phyloP scores from a whole-genome alignment of 2,888 invertebrate species.

The Opisthograptis luteolata region DNA sequence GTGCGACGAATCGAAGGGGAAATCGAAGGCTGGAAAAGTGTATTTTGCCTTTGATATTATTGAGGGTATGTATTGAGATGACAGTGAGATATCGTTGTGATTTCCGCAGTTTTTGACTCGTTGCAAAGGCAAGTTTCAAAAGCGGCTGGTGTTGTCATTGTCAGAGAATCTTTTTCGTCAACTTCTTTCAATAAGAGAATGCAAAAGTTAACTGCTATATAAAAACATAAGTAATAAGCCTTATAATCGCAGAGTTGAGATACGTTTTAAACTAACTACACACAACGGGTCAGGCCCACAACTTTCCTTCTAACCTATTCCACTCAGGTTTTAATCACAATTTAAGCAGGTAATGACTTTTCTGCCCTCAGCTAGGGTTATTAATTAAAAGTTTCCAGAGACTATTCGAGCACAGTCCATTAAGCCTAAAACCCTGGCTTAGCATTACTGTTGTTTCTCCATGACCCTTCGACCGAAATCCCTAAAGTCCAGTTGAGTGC shows the following conservation, averaged over 20 bases:
- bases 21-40: constrained; percentile 31
- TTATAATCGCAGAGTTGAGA: too few species aligned
- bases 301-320: constrained; percentile 35
- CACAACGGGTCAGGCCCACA: constrained; percentile 6
- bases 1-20: constrained; percentile 50
- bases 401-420: constrained; percentile 72
- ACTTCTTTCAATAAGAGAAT: too few species aligned
- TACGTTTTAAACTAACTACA: not conserved
- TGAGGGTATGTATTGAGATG: not conserved
- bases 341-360: constrained; percentile 42
- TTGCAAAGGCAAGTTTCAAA: too few species aligned
- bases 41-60: constrained; percentile 1
- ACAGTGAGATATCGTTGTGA: not conserved
- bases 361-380: constrained; percentile 63
- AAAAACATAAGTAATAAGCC: too few species aligned
- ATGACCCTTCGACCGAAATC: constrained; percentile 67
- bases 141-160: too few species aligned
- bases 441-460: constrained; percentile 69
- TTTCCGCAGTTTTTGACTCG: too few species aligned
- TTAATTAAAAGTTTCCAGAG: constrained; percentile 67
- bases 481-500: constrained; percentile 65
- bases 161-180: too few species aligned
- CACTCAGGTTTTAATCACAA: constrained; percentile 48
- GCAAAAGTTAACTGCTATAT: too few species aligned
- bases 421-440: constrained; percentile 69